A percentile compares a stretch with the other conserved stretches of the same genome.
Evolutionary conservation across 1,140 invertebrate species (phyloP).

Genomic region (Hyphantria cunea): DNA sequence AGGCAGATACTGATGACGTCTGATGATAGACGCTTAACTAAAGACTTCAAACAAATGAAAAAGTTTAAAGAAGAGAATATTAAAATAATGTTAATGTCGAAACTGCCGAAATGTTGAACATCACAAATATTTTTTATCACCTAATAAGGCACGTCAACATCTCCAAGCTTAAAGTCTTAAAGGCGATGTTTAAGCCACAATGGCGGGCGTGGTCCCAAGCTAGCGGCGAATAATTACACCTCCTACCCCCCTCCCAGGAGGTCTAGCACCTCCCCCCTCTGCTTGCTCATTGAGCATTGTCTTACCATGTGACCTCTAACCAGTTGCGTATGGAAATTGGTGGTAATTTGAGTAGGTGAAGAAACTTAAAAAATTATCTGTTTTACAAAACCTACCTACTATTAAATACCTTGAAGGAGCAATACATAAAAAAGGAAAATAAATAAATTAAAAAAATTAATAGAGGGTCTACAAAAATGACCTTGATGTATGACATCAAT

Average conservation of each 20-base stretch:
- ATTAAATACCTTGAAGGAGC: too few relatives aligned
- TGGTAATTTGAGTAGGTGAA: conserved; percentile 2
- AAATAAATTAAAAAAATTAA: too few relatives aligned
- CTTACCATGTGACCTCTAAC: conserved; percentile 42
- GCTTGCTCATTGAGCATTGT: conserved; percentile 46
- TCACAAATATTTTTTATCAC: background rate
- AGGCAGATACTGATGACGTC: too few relatives aligned
- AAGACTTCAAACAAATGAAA: too few relatives aligned
- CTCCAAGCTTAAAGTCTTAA: conserved; percentile 30
- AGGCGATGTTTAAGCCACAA: conserved; percentile 47
- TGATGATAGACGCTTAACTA: too few relatives aligned
- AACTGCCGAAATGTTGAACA: too few relatives aligned
- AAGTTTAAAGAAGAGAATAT: too few relatives aligned
- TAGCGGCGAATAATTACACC: conserved; percentile 52
- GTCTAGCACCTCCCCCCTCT: conserved; percentile 32
- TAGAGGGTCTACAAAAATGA: too few relatives aligned
- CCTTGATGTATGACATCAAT: too few relatives aligned
- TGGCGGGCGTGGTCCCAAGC: conserved; percentile 47
- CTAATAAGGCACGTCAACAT: conserved; percentile 35
- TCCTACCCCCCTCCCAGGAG: conserved; percentile 32
- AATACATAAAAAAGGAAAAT: too few relatives aligned
- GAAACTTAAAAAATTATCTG: conserved; percentile 1
- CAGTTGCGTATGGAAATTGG: conserved; percentile 21
- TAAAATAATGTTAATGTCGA: too few relatives aligned
- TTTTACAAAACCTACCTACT: too few relatives aligned